Percentiles rank a stretch among this genome's conserved stretches.
Conservation (phyloP, 1,140 invertebrate species). For the Adelges cooleyi region DNA sequence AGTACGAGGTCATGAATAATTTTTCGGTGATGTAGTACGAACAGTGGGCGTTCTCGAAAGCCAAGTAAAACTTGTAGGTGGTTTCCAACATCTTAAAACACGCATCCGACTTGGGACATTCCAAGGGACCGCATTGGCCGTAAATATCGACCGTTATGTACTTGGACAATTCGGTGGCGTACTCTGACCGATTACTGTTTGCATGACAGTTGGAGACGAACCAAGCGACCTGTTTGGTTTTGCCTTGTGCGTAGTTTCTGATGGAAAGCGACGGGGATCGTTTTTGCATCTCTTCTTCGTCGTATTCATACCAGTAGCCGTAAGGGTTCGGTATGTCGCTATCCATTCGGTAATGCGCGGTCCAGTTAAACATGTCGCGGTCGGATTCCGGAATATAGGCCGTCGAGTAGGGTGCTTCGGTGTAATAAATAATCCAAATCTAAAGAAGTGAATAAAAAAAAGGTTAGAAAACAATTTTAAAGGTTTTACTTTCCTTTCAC, state of each 20-base stretch:
- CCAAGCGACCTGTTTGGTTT: conserved; percentile 90
- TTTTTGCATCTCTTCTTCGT: conserved; percentile 51
- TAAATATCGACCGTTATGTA: conserved; percentile 88
- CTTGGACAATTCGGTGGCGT: conserved; percentile 72
- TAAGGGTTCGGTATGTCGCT: conserved; percentile 93
- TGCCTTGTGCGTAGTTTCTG: conserved; percentile 72
- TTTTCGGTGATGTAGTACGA: conserved; percentile 95
- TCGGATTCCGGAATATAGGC: conserved; percentile 70
- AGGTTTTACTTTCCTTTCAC: no score
- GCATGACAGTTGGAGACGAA: conserved; percentile 93
- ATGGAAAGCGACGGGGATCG: conserved; percentile 51
- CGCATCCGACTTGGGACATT: conserved; percentile 67
- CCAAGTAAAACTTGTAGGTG: conserved; percentile 94
- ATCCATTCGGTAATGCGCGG: conserved; percentile 81
- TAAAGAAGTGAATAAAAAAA: conserved; percentile 38
- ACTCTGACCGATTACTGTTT: conserved; percentile 71
- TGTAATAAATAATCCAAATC: conserved; percentile 81
- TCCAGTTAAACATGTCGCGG: conserved; percentile 83
- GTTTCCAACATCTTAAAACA: conserved; percentile 82
- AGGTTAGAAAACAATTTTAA: no score
- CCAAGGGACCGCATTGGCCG: conserved; percentile 73
- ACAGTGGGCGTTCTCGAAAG: conserved; percentile 95
- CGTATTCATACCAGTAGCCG: conserved; percentile 82
- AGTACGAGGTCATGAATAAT: conserved; percentile 83
- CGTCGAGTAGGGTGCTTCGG: conserved; percentile 88